A percentile compares a stretch with the other conserved stretches of the same genome.
phyloP scores from a whole-genome alignment of 2,888 invertebrate species.

The Metopia argyrocephala region DNA sequence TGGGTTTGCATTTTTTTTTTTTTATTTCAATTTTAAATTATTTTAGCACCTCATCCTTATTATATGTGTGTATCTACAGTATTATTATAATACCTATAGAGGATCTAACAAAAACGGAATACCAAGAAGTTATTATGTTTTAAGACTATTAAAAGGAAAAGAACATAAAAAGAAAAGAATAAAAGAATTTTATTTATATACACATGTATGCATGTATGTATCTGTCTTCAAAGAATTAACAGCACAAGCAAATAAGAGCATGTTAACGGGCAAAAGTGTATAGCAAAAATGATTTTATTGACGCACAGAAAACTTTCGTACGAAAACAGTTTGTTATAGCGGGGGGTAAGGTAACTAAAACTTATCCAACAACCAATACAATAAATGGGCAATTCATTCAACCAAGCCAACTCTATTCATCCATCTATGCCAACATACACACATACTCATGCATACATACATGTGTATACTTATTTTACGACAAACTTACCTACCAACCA shows the following conservation, averaged over 20 bases:
- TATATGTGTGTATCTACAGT: no score
- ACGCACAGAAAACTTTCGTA: slow-evolving; percentile 44
- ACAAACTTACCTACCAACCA: slow-evolving; percentile 5
- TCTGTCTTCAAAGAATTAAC: background rate
- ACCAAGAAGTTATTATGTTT: slow-evolving; percentile 30
- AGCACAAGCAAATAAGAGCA: background rate
- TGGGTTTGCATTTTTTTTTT: slow-evolving; percentile 5
- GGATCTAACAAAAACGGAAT: background rate
- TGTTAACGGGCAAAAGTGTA: slow-evolving; percentile 40
- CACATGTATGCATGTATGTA: background rate
- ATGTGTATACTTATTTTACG: background rate
- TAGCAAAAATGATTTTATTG: slow-evolving; percentile 53
- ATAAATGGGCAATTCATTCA: slow-evolving; percentile 36
- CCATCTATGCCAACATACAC: slow-evolving; percentile 27
- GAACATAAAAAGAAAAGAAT: background rate
- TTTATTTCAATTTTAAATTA: slow-evolving; percentile 16
- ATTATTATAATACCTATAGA: no score
- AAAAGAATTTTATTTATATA: background rate
- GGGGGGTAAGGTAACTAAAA: background rate
- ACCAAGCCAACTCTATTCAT: slow-evolving; percentile 7
- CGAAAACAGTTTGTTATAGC: background rate
- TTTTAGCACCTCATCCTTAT: slow-evolving; percentile 11
- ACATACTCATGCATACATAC: background rate
- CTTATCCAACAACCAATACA: background rate
- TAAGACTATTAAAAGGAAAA: background rate